Evolutionary conservation across 2,113 vertebrate genomes (phyloP).

Genomic region (Collichthys lucidus): DNA sequence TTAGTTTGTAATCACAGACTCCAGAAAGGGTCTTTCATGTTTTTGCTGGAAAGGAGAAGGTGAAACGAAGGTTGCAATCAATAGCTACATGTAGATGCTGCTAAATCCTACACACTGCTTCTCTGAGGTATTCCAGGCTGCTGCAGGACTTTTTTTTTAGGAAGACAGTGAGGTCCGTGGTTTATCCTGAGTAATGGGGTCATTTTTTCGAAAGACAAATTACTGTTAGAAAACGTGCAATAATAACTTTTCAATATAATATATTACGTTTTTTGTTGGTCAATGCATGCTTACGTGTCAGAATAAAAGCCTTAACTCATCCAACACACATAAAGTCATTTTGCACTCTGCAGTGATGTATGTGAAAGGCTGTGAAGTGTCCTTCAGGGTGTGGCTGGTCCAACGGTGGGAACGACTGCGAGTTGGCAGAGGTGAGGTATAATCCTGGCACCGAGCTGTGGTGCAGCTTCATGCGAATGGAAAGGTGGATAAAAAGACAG

Average conservation of each 20-base stretch:
- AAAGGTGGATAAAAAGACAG: conserved; percentile 65
- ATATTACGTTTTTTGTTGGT: too few relatives aligned
- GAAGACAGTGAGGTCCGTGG: background rate
- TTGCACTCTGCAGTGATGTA: conserved; percentile 17
- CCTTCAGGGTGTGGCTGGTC: conserved; percentile 55
- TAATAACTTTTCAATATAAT: too few relatives aligned
- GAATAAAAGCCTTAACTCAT: background rate
- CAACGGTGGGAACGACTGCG: conserved; percentile 54
- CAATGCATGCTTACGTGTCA: background rate
- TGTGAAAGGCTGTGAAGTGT: conserved; percentile 26
- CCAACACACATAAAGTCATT: background rate
- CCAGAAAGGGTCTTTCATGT: too few relatives aligned
- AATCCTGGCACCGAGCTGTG: conserved; percentile 58
- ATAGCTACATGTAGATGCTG: too few relatives aligned
- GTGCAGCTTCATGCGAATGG: conserved; percentile 57
- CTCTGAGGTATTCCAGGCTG: too few relatives aligned
- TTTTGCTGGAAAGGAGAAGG: too few relatives aligned
- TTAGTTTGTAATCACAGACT: too few relatives aligned
- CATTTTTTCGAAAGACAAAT: background rate
- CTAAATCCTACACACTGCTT: too few relatives aligned
- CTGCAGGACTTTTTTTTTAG: background rate
- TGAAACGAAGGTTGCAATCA: too few relatives aligned
- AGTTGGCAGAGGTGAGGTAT: conserved; percentile 59
- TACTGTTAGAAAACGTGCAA: too few relatives aligned
- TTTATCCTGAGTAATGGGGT: background rate